Conservation (phyloP, 2,797 vertebrate species). For the Mormyrops boulengeri region DNA sequence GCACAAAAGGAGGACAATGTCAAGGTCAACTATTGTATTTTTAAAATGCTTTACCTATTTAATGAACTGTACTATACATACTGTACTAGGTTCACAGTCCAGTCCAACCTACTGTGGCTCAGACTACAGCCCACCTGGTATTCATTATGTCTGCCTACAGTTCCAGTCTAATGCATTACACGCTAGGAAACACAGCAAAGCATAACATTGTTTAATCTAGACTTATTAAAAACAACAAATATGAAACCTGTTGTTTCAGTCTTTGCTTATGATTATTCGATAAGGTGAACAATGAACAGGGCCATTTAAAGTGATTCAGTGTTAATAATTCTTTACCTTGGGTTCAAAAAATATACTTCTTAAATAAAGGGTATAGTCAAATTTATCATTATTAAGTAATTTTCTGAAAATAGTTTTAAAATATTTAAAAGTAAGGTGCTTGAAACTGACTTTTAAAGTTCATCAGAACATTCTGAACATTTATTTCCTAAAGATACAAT, state of each 20-base stretch:
- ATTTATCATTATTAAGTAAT: constrained; percentile 45
- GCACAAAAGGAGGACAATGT: constrained; percentile 24
- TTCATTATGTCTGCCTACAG: constrained; percentile 41
- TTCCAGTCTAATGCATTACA: constrained; percentile 30
- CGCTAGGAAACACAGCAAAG: constrained; percentile 17
- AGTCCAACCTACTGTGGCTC: neutral
- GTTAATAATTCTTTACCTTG: constrained; percentile 43
- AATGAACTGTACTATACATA: constrained; percentile 53
- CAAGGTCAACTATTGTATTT: constrained; percentile 26
- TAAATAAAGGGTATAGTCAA: constrained; percentile 49
- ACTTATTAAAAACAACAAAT: constrained; percentile 10
- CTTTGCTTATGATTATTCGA: constrained; percentile 16
- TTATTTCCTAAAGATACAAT: constrained; percentile 16
- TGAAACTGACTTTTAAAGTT: constrained; percentile 54
- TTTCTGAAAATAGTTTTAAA: constrained; percentile 45
- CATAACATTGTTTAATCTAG: constrained; percentile 2
- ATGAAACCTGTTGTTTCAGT: neutral
- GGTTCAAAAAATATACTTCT: constrained; percentile 54
- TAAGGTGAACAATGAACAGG: constrained; percentile 24
- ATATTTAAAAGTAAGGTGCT: constrained; percentile 72
- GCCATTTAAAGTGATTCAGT: constrained; percentile 42
- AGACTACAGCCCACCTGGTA: neutral
- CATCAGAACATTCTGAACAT: constrained; percentile 25
- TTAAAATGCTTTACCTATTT: constrained; percentile 37
- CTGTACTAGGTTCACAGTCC: constrained; percentile 59